phyloP scores from a whole-genome alignment of 2,888 invertebrate species.

The Zele albiditarsus region DNA sequence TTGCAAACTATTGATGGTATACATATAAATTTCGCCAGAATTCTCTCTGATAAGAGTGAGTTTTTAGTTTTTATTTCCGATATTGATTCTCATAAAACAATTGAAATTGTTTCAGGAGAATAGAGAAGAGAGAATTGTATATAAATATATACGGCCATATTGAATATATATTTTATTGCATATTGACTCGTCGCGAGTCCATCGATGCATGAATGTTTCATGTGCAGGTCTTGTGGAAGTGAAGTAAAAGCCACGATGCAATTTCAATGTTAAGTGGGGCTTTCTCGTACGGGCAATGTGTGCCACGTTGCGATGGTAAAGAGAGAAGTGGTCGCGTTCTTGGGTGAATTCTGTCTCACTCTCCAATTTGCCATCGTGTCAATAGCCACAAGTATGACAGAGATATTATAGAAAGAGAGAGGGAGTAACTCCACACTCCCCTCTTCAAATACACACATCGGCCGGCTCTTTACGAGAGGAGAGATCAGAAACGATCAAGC shows the following conservation, averaged over 20 bases:
- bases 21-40: not conserved
- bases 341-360: conserved; percentile 18
- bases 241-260: conserved; percentile 46
- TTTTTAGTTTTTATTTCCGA: not conserved
- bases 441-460: conserved; percentile 16
- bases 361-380: conserved; percentile 28
- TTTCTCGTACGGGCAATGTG: conserved; percentile 43
- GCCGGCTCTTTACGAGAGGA: conserved; percentile 34
- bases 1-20: not conserved
- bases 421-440: not conserved
- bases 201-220: conserved; percentile 46
- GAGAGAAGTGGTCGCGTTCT: conserved; percentile 22
- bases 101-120: not conserved
- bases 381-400: conserved; percentile 9
- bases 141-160: not conserved
- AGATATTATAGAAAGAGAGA: not conserved
- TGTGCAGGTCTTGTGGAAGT: conserved; percentile 35
- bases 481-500: conserved; percentile 35
- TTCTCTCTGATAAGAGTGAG: not conserved
- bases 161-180: not conserved
- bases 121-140: not conserved
- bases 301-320: conserved; percentile 35
- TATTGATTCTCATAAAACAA: conserved; percentile 3
- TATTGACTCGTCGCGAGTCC: not conserved
- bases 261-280: conserved; percentile 47